Evolutionary conservation across 2,888 invertebrate genomes (phyloP).

Genomic region (Lycaena phlaeas): DNA sequence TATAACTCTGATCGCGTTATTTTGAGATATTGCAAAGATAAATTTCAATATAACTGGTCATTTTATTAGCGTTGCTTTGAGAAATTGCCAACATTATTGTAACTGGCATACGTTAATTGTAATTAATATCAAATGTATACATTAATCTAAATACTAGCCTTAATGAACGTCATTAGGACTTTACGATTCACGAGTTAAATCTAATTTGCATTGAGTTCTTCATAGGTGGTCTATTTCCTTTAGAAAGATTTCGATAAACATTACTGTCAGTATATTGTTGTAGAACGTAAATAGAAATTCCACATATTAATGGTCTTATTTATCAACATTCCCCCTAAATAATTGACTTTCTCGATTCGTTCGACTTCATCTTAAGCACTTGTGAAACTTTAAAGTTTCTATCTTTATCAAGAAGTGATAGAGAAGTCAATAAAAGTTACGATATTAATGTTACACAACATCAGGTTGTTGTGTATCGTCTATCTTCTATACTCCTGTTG

Average conservation of each 20-base stretch:
- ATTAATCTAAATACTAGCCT: neutral
- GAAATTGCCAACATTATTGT: no score
- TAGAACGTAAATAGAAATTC: neutral
- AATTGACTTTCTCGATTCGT: neutral
- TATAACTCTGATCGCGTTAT: no score
- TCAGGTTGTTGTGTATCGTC: no score
- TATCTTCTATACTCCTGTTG: no score
- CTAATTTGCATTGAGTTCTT: neutral
- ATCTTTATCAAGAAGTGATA: no score
- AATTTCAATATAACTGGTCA: no score
- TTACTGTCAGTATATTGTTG: neutral
- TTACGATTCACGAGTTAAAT: neutral
- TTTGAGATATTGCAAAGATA: no score
- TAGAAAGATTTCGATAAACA: neutral
- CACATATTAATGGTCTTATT: conserved; percentile 1
- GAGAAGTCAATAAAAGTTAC: no score
- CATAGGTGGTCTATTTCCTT: neutral
- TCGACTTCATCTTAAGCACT: no score
- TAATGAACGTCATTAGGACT: neutral
- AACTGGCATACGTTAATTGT: neutral
- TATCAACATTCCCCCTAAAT: conserved; percentile 2
- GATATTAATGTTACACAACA: no score
- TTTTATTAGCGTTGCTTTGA: no score
- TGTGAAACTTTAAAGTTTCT: no score
- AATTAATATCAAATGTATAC: neutral